These are phyloP conservation scores for Phyllostomus discolor DNA, from an alignment of 2,113 vertebrate genomes.

Conservation along the genomic window DNA sequence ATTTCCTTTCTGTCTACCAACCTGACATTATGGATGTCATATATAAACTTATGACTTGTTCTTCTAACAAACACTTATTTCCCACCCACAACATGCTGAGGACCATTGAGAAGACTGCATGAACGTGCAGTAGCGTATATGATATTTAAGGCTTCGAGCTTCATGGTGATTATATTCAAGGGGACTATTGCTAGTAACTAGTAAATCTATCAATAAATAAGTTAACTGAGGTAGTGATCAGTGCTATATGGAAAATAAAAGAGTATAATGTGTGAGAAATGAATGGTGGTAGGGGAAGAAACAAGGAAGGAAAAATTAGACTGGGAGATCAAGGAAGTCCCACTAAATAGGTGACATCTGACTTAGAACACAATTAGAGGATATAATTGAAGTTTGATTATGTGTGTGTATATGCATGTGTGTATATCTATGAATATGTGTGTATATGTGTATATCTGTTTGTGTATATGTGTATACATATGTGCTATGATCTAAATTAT, in stretches of 20 bases:
- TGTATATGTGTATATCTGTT: accelerated
- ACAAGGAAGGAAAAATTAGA: not conserved
- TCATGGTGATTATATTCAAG: not conserved
- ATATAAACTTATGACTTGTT: not conserved
- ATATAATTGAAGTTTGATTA: not conserved
- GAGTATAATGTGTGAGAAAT: not conserved
- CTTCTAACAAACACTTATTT: not conserved
- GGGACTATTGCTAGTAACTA: not conserved
- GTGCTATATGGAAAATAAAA: not conserved
- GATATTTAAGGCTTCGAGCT: not conserved
- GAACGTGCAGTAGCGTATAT: accelerated
- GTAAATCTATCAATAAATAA: not conserved
- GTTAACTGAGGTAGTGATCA: not conserved
- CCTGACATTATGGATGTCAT: not conserved
- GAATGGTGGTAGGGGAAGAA: not conserved
- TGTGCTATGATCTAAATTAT: not conserved
- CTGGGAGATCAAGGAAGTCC: not conserved
- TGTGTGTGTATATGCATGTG: not conserved
- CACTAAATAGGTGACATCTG: not conserved
- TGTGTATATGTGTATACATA: accelerated
- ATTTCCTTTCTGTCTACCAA: not conserved
- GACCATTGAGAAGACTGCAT: accelerated
- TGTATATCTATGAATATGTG: not conserved
- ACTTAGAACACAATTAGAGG: not conserved
- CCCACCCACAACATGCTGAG: not conserved